A percentile compares a stretch with the other conserved stretches of the same genome.
phyloP scores from a whole-genome alignment of 2,888 invertebrate genomes.

The Calliphora vomitoria region DNA sequence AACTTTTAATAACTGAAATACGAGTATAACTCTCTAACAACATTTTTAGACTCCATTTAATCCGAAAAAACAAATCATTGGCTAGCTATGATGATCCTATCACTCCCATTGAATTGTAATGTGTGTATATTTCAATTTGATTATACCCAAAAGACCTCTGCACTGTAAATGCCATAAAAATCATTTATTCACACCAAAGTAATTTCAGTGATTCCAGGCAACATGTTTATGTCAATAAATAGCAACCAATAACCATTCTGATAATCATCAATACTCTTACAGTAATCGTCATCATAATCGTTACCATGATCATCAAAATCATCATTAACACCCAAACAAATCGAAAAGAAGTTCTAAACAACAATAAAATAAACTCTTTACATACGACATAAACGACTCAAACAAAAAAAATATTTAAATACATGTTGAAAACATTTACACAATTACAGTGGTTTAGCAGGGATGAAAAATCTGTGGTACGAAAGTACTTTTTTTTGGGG shows the following conservation, averaged over 20 bases:
- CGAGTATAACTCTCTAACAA: too few relatives aligned
- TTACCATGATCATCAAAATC: slow-evolving; percentile 75
- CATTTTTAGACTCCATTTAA: too few relatives aligned
- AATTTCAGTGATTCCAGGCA: not conserved
- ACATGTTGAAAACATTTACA: slow-evolving; percentile 17
- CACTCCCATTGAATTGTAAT: too few relatives aligned
- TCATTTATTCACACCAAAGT: slow-evolving; percentile 73
- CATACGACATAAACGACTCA: slow-evolving; percentile 14
- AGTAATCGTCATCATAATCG: slow-evolving; percentile 78
- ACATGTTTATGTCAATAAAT: slow-evolving; percentile 63
- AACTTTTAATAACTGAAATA: too few relatives aligned
- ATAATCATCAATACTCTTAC: slow-evolving; percentile 75
- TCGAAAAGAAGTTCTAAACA: slow-evolving; percentile 48
- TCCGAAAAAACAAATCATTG: too few relatives aligned
- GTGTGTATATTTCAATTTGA: too few relatives aligned
- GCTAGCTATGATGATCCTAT: too few relatives aligned
- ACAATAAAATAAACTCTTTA: slow-evolving; percentile 37
- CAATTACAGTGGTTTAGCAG: not conserved
- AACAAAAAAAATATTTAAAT: slow-evolving; percentile 28
- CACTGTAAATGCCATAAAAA: slow-evolving; percentile 71
- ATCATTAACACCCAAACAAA: slow-evolving; percentile 78
- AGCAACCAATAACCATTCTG: slow-evolving; percentile 72
- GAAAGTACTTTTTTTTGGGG: not conserved
- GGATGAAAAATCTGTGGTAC: not conserved
- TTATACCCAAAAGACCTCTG: slow-evolving; percentile 49